These are phyloP conservation scores for Sericinus montela DNA, from an alignment of 2,888 invertebrate species.

Conservation along the genomic window DNA sequence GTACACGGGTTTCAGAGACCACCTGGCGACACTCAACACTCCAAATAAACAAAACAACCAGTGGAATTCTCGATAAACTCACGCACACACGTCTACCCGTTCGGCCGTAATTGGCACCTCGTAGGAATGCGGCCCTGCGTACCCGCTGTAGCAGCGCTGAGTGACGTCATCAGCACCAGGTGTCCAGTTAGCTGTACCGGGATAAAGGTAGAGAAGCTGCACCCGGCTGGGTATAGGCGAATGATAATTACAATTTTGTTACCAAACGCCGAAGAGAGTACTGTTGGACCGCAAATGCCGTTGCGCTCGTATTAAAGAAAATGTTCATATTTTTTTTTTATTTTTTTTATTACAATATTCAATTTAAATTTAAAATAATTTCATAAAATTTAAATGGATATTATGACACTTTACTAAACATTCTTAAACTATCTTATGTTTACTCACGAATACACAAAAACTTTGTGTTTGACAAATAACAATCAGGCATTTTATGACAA, in stretches of 20 bases:
- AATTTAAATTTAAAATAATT: too few relatives aligned
- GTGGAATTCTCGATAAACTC: not conserved
- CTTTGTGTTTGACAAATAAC: not conserved
- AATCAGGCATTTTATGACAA: not conserved
- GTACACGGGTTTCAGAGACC: not conserved
- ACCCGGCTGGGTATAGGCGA: not conserved
- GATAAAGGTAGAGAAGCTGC: too few relatives aligned
- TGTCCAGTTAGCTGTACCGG: too few relatives aligned
- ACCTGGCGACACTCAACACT: not conserved
- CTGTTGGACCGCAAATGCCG: not conserved
- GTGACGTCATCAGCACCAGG: too few relatives aligned
- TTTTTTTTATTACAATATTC: too few relatives aligned
- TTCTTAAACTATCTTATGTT: too few relatives aligned
- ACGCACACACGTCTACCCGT: not conserved
- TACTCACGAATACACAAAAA: too few relatives aligned
- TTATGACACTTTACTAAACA: too few relatives aligned
- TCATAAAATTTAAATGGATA: too few relatives aligned
- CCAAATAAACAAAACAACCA: not conserved
- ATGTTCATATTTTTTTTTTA: not conserved
- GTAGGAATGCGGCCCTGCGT: too few relatives aligned
- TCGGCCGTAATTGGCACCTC: too few relatives aligned
- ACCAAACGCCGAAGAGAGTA: not conserved
- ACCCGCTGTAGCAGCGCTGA: too few relatives aligned
- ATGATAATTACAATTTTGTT: not conserved
- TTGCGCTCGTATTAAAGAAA: not conserved